Base-by-base conservation (phyloP, 2,797 vertebrate species). In the Amblyraja radiata region DNA sequence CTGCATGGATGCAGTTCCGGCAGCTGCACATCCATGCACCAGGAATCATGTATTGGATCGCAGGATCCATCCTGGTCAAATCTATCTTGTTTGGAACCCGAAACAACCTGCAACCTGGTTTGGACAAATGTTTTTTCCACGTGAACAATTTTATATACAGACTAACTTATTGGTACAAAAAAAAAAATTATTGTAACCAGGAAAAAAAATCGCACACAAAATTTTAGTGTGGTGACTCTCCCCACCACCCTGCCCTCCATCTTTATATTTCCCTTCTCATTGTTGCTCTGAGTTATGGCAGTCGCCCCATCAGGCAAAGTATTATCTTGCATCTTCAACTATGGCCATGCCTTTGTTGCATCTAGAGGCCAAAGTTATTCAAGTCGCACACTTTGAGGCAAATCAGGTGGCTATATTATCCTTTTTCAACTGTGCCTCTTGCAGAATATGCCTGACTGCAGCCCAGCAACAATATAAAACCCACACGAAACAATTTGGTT, bases 161-260 rank as follows among this genome's bases (percentile, higher is more conserved):
- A 92, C 71, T 92, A 92, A 92, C 90, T 92, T 92, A 92, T 92
- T 73, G 90, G 90, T 92, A 92, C 90, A 92, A 92, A 92, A 71
- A 78, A 78, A 76, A 92, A 88, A 18, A 32, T 74, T 18, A 46
- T 74, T 91, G 90, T 92, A 71, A 92, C 68, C 90, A 76, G 90
- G 90, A 76, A 76, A 46, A 46, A 39, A 92, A 32, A 32, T 76
- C 32, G 76, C 36, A 76, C 91, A 90, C 90, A 54, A 92, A 92
- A 92, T 92, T 92, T 92, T 92, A 54, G 5, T 10, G 28, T 16
- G 32, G 25, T 76, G 23, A 54, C 25, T 92, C 21, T 23, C 36
- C 18, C 39, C 39, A 7, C 4, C 32, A 36, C 86, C 32, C 63
- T 10, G 8, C 13, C 61, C 32, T 58, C 16, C n/a, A 14, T n/a